These are phyloP conservation scores for Forpus xanthops DNA, from an alignment of 2,797 vertebrate species.

Conservation along the genomic window DNA sequence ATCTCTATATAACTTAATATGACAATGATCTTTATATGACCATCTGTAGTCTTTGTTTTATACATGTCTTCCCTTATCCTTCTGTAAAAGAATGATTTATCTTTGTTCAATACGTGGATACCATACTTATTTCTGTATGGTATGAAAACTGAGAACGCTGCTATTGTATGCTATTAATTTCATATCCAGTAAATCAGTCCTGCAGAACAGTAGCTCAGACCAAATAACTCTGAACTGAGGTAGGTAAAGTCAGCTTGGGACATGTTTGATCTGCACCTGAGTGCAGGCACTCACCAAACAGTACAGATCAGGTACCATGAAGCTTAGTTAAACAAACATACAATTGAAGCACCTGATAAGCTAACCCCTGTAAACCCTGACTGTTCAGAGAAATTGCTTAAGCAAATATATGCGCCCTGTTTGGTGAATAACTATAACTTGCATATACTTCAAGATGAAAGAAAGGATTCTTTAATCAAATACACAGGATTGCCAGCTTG, in stretches of 20 bases:
- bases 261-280: not conserved
- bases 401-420: not conserved
- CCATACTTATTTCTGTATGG: not conserved
- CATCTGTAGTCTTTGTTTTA: not conserved
- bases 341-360: not conserved
- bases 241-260: not conserved
- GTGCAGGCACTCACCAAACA: not conserved
- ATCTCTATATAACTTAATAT: not conserved
- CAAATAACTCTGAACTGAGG: not conserved
- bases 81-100: not conserved
- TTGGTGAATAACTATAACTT: not conserved
- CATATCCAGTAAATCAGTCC: not conserved
- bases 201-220: not conserved
- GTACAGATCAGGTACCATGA: not conserved
- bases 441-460: not conserved
- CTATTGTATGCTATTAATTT: not conserved
- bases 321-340: not conserved
- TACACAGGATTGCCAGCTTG: not conserved
- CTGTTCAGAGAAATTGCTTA: not conserved
- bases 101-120: not conserved
- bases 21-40: not conserved
- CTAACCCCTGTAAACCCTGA: not conserved
- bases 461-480: not conserved
- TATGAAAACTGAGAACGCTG: not conserved
- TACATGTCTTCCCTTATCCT: not conserved